Percentiles rank a stretch among this genome's conserved stretches.
These are phyloP conservation scores for Anableps anableps DNA, from an alignment of 2,797 vertebrate species.

Conservation along the genomic window DNA sequence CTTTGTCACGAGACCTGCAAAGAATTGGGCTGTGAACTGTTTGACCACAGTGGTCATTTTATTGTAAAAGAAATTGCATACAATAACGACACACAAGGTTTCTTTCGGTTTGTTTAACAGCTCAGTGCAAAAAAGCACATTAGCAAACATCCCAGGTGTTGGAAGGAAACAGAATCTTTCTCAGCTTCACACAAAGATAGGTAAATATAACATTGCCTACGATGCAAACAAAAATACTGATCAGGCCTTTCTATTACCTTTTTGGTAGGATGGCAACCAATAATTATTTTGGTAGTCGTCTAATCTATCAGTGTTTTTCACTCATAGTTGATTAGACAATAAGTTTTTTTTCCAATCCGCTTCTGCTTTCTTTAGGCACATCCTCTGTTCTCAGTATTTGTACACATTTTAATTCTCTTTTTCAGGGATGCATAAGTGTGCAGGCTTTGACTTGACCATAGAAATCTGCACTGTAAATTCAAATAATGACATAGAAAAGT, in stretches of 20 bases:
- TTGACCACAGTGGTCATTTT: constrained; percentile 43
- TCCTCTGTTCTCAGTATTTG: neutral
- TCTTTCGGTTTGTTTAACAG: neutral
- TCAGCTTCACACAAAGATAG: neutral
- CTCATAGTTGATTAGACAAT: neutral
- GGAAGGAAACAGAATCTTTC: neutral
- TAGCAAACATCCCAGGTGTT: neutral
- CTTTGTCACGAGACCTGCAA: constrained; percentile 57
- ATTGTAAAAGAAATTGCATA: neutral
- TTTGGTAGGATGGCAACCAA: neutral
- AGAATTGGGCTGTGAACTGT: constrained; percentile 33
- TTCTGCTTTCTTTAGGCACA: neutral
- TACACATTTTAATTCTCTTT: neutral
- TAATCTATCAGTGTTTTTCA: neutral
- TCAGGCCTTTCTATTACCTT: neutral
- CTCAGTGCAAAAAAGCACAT: neutral
- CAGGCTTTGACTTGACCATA: neutral
- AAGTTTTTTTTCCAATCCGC: neutral
- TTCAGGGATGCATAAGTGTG: too few relatives aligned
- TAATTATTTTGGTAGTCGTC: too few relatives aligned
- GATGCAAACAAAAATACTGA: too few relatives aligned
- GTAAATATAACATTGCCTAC: too few relatives aligned
- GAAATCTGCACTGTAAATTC: neutral
- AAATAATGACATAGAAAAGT: neutral
- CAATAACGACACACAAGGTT: neutral